These are phyloP conservation scores for Agrypnia vestita DNA, from an alignment of 1,140 invertebrate genomes.

Conservation along the genomic window DNA sequence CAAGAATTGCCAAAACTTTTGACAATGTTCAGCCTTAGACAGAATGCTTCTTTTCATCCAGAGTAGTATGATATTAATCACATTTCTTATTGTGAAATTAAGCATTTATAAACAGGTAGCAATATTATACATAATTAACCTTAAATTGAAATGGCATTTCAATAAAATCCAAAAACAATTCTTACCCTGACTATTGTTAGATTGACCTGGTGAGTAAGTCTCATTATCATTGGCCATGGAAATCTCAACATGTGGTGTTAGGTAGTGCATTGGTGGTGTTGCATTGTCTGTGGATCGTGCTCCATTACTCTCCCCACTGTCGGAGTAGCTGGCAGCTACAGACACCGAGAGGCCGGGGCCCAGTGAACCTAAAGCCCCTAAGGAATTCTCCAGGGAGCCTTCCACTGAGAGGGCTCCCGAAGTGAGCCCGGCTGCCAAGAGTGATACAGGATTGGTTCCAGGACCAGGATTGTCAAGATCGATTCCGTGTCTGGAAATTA, in stretches of 20 bases:
- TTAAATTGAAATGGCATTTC: no score
- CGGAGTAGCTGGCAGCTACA: slow-evolving; percentile 80
- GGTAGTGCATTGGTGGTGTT: slow-evolving; percentile 90
- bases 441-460: slow-evolving; percentile 79
- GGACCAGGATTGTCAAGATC: slow-evolving; percentile 90
- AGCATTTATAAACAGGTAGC: no score
- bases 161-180: no score
- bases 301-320: slow-evolving; percentile 85
- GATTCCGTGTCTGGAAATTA: slow-evolving; percentile 82
- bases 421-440: slow-evolving; percentile 76
- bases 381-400: slow-evolving; percentile 67
- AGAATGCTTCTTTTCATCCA: no score
- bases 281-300: slow-evolving; percentile 86
- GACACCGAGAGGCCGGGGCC: slow-evolving; percentile 74
- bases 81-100: no score
- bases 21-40: no score
- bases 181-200: slow-evolving; percentile 66
- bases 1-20: no score
- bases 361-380: slow-evolving; percentile 73
- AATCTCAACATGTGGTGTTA: slow-evolving; percentile 92
- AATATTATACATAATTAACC: no score
- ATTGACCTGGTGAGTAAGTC: slow-evolving; percentile 69
- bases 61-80: no score
- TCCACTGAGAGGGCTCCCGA: slow-evolving; percentile 75
- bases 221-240: slow-evolving; percentile 82